Conservation (phyloP, 2,113 vertebrate species). For the Limnothrissa miodon region DNA sequence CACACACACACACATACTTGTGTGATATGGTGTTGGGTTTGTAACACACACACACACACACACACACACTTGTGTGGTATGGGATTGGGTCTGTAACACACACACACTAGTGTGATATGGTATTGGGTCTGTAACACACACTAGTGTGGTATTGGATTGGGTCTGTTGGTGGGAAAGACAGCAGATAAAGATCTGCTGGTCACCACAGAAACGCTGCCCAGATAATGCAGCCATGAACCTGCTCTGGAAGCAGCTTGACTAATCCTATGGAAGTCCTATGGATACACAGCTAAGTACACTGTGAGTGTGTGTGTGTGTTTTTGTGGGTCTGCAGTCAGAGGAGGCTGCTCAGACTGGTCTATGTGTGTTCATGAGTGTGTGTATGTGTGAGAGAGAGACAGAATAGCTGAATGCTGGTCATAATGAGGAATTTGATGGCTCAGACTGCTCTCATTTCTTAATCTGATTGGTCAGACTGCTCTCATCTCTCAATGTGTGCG, state of each 20-base stretch:
- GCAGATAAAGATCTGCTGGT: slow-evolving; percentile 27
- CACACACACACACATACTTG: background rate
- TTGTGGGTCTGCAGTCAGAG: too few species aligned
- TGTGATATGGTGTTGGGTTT: background rate
- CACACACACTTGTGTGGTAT: background rate
- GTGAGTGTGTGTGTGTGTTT: too few species aligned
- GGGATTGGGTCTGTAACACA: background rate
- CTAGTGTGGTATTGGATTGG: background rate
- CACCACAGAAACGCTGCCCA: slow-evolving; percentile 23
- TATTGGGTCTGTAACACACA: slow-evolving; percentile 18
- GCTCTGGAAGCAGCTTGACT: slow-evolving; percentile 5
- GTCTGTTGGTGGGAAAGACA: slow-evolving; percentile 17
- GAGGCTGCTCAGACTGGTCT: too few species aligned
- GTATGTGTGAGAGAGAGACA: too few species aligned
- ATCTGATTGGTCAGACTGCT: too few species aligned
- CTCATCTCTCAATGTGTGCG: too few species aligned
- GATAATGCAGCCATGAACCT: background rate
- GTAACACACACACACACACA: slow-evolving; percentile 17
- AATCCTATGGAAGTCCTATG: slow-evolving; percentile 40
- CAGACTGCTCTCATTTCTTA: too few species aligned
- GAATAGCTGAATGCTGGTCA: too few species aligned
- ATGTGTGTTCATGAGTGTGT: too few species aligned
- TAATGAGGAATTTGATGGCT: too few species aligned
- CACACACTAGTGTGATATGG: too few species aligned
- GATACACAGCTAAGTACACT: slow-evolving; percentile 22